phyloP scores from a whole-genome alignment of 1,140 invertebrate genomes.

The Papilio dardanus region DNA sequence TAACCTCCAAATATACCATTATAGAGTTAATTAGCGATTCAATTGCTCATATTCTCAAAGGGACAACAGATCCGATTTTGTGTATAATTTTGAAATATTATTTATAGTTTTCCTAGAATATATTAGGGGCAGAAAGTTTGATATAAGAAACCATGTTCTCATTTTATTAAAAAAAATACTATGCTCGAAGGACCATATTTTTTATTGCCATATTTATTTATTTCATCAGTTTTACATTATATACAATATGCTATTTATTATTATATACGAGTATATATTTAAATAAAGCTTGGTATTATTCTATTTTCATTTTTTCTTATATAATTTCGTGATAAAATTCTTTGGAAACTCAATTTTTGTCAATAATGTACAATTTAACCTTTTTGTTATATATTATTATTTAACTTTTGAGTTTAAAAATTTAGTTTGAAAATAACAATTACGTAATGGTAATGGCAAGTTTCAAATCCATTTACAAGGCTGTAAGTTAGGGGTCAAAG shows the following conservation, averaged over 20 bases:
- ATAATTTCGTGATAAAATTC: too few relatives aligned
- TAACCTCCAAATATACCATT: neutral
- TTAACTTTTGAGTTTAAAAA: neutral
- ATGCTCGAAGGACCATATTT: conserved; percentile 3
- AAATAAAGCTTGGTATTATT: too few relatives aligned
- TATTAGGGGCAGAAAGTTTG: too few relatives aligned
- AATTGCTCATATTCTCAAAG: neutral
- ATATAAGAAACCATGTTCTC: too few relatives aligned
- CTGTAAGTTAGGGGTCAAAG: neutral
- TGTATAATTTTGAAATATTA: neutral
- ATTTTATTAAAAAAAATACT: neutral
- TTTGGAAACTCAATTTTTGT: too few relatives aligned
- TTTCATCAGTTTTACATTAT: too few relatives aligned
- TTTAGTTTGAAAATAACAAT: neutral
- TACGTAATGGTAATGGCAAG: neutral
- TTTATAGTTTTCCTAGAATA: neutral
- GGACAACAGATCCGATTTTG: neutral
- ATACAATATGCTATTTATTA: too few relatives aligned
- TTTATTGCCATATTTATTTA: too few relatives aligned
- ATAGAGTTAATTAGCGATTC: neutral
- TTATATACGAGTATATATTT: too few relatives aligned
- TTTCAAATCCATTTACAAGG: neutral
- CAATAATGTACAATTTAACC: too few relatives aligned
- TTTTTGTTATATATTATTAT: neutral
- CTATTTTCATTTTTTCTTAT: too few relatives aligned